phyloP scores from a whole-genome alignment of 2,888 invertebrate genomes.

The Nasonovia ribisnigri region DNA sequence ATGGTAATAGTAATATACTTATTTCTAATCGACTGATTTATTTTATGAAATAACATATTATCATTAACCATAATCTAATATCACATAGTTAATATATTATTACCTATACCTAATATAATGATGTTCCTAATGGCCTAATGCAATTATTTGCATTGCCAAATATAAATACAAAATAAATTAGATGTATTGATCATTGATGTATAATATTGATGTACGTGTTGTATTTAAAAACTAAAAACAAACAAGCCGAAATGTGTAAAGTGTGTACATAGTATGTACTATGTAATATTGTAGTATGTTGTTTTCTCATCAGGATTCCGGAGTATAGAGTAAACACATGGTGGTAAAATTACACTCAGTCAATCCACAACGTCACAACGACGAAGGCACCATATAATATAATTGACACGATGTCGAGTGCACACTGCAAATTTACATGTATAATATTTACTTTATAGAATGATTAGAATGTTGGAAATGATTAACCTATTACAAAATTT shows the following conservation, averaged over 20 bases:
- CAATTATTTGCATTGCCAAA: background rate
- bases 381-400: too few species aligned
- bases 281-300: background rate
- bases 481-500: background rate
- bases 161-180: background rate
- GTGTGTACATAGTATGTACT: background rate
- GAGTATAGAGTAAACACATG: background rate
- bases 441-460: background rate
- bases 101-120: background rate
- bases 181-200: background rate
- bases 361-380: too few species aligned
- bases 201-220: background rate
- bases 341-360: background rate
- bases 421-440: background rate
- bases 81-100: background rate
- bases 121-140: background rate
- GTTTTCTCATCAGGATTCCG: background rate
- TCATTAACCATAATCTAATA: background rate
- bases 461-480: background rate
- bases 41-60: too few species aligned
- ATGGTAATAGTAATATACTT: background rate
- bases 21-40: background rate
- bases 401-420: background rate
- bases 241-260: background rate
- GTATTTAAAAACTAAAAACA: background rate